Base-by-base conservation (phyloP, 1,140 invertebrate species). In the Stegodyphus dumicola region DNA sequence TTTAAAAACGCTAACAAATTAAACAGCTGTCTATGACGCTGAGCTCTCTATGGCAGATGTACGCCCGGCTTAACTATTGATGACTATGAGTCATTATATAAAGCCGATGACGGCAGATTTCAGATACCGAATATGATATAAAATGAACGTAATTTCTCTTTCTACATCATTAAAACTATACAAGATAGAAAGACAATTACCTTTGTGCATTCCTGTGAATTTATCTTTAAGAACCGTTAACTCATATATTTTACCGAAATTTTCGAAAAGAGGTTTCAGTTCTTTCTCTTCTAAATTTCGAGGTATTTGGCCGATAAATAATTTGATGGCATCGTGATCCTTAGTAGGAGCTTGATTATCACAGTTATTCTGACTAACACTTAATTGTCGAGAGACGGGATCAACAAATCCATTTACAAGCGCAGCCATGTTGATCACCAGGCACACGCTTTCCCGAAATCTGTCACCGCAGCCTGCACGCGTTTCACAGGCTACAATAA, bases 301-400 rank as follows among this genome's bases (percentile, higher is more conserved):
- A 1, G 96, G 96, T 87, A 98, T 97, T 91, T 98, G 96, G n/a
- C 96, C 96, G 60, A 97, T 94, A 90, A 97, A 97, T 54, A 97
- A 92, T 91, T 97, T 97, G 69, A 96, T 93, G 18, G 95, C 94
- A 87, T 93, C 92, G 74, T 90, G 89, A 73, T 93, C 92, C 88
- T 93, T 92, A 7, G 51, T 71, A 11, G 54, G 86, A 60, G 74
- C 33, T 52, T 77, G 65, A 51, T 75, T 74, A 67, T 78, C 64
- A 74, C 64, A 75, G 64, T 75, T 56, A 54, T 78, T 77, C 65
- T 74, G 74, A 17, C 65, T 60, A 49, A 86, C 77, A 70, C 85
- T 81, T 64, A 86, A 18, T 74, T 86, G 84, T 65, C 69, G 65
- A 7, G 85, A 79, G 6, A 80, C 77, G 9, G 86, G 78, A 65